Evolutionary conservation across 1,140 invertebrate species (phyloP).

Genomic region (Delia radicum): DNA sequence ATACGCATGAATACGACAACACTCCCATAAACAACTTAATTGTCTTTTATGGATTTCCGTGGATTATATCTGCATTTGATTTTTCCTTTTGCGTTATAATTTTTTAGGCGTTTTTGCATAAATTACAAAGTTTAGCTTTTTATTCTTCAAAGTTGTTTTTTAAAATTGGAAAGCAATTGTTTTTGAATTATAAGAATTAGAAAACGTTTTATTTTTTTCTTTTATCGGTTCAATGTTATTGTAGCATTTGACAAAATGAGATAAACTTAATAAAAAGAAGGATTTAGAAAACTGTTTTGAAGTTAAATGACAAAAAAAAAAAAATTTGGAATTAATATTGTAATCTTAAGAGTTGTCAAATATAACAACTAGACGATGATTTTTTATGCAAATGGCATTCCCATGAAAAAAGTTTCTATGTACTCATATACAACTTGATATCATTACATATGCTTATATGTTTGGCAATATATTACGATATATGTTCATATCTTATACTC

Average conservation of each 20-base stretch:
- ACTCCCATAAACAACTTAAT: constrained; percentile 24
- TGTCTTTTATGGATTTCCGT: constrained; percentile 13
- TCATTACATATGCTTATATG: too few species aligned
- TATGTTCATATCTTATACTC: too few species aligned
- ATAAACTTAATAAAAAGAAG: constrained; percentile 5
- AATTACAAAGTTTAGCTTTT: neutral
- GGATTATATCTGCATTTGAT: constrained; percentile 1
- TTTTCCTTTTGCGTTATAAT: neutral
- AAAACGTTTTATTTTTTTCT: constrained; percentile 10
- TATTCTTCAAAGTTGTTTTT: neutral
- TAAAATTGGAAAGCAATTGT: constrained; percentile 54
- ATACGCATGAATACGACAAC: constrained; percentile 36
- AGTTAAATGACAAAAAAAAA: neutral
- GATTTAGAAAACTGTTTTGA: neutral
- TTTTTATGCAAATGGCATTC: too few species aligned
- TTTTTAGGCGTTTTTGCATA: constrained; percentile 19
- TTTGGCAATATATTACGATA: too few species aligned
- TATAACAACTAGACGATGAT: too few species aligned
- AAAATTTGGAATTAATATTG: too few species aligned
- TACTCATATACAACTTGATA: too few species aligned
- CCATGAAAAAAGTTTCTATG: too few species aligned
- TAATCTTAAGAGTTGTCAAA: too few species aligned
- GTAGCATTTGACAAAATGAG: neutral
- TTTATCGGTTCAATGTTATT: neutral
- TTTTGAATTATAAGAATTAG: constrained; percentile 11